Evolutionary conservation across 2,888 invertebrate genomes (phyloP), one percentile per base, ranked within the genome.

Genomic region (Netelia inedita): DNA sequence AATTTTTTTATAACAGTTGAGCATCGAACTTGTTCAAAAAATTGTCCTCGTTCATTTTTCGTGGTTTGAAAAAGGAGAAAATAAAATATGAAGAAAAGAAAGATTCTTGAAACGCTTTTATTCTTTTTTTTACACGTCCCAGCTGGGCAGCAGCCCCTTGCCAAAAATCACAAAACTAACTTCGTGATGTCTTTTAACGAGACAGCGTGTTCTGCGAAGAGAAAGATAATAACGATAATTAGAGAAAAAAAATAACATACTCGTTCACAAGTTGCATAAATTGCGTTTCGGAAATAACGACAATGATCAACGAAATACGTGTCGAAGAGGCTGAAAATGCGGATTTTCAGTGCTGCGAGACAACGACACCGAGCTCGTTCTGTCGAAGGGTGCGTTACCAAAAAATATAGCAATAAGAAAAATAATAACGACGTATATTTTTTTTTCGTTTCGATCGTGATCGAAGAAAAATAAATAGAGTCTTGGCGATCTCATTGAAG

Each of bases 141-240:
- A 28, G 28, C 28, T 28, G 28, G 28, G 28, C 28, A 28, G 28
- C 28, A 28, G 5, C 28, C 5, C 28, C 28, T 28, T 28, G 28
- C 28, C 28, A 28, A 3, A 5, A 28, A 28, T 28, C 28, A 28
- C 28, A 28, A 55, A 16, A 55, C 16, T 3, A 55, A 16, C n/a
- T 16, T 57, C 57, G 10, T 50, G 21, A 19, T 41, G 19, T 55
- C 55, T n/a, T 69, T 73, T 10, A 28, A 68, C 23, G 63, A 50
- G 16, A 83, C 50, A 53, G 11, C 46, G 28, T 76, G 21, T 80
- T 81, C 74, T 69, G 81, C 59, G 61, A 72, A 68, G 23, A 69
- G 41, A 71, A 76, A 68, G 14, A n/a, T 11, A 16, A 53, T 14
- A n/a, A 53, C 2, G 11, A 46, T 46, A 50, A 50, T 50, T 50